Conservation (phyloP, 2,888 invertebrate genomes). For the Balanococcus diminutus region DNA sequence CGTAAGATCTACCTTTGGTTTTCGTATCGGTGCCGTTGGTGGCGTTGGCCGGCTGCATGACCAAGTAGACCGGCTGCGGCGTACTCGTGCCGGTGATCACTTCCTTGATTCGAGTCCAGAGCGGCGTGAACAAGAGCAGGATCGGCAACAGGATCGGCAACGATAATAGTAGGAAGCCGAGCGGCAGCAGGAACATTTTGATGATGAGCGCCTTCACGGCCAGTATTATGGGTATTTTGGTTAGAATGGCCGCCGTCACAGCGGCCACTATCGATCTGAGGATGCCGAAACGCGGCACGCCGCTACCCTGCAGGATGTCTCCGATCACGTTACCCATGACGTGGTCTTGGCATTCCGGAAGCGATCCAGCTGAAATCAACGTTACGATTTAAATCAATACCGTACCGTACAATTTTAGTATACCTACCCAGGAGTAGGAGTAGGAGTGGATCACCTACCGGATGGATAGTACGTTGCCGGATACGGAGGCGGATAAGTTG, state of each 20-base stretch:
- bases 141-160: conserved; percentile 58
- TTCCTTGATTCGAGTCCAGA: conserved; percentile 56
- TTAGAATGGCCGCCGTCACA: conserved; percentile 55
- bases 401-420: background rate
- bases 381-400: background rate
- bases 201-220: conserved; percentile 57
- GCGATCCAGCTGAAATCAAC: background rate
- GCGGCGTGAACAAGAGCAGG: conserved; percentile 58
- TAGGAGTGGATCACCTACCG: background rate
- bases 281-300: conserved; percentile 54
- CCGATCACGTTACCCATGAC: conserved; percentile 48
- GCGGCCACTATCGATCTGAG: conserved; percentile 56
- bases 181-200: conserved; percentile 58
- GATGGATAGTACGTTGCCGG: conserved; percentile 5
- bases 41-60: conserved; percentile 50
- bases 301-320: conserved; percentile 53
- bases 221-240: conserved; percentile 57
- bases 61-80: conserved; percentile 51
- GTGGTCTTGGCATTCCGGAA: conserved; percentile 40
- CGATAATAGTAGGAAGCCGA: conserved; percentile 58
- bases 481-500: conserved; percentile 7
- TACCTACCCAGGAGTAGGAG: no score
- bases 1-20: conserved; percentile 18
- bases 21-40: conserved; percentile 36
- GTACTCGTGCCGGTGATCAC: conserved; percentile 46